Conservation (phyloP, 2,113 vertebrate species). For the Irena cyanogastra region DNA sequence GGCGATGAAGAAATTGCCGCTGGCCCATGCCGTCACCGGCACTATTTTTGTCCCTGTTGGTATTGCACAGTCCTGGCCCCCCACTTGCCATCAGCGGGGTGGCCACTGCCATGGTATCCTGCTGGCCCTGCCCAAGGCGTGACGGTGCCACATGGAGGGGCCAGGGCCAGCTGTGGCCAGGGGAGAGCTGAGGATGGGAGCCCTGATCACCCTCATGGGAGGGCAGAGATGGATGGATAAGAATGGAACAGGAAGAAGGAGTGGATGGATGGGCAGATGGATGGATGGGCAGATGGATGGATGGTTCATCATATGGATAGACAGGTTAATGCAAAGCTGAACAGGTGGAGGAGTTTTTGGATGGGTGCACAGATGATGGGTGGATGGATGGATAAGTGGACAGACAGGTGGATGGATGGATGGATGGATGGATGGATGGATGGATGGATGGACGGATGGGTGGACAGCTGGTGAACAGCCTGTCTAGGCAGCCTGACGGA, state of each 20-base stretch:
- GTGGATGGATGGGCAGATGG: background rate
- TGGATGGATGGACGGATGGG: background rate
- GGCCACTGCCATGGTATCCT: background rate
- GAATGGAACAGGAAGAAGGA: too few relatives aligned
- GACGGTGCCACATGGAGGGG: rapidly evolving
- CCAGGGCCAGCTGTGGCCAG: background rate
- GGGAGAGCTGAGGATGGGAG: background rate
- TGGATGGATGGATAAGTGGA: background rate
- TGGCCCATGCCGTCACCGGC: background rate
- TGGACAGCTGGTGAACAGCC: background rate
- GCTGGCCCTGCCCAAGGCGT: background rate
- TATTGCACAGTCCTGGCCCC: background rate
- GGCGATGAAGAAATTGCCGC: conserved; percentile 28
- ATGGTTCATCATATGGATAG: background rate
- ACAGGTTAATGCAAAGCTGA: background rate
- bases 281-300: background rate
- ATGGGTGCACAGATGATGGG: too few relatives aligned
- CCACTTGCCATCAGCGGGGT: rapidly evolving
- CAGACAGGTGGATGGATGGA: too few relatives aligned
- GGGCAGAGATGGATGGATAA: background rate
- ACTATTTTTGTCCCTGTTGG: conserved; percentile 8
- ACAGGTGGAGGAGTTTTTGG: too few relatives aligned
- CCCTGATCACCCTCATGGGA: rapidly evolving
- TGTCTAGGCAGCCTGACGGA: background rate
- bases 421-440: background rate